Conservation (phyloP, 2,888 invertebrate genomes). For the Ceramica pisi region DNA sequence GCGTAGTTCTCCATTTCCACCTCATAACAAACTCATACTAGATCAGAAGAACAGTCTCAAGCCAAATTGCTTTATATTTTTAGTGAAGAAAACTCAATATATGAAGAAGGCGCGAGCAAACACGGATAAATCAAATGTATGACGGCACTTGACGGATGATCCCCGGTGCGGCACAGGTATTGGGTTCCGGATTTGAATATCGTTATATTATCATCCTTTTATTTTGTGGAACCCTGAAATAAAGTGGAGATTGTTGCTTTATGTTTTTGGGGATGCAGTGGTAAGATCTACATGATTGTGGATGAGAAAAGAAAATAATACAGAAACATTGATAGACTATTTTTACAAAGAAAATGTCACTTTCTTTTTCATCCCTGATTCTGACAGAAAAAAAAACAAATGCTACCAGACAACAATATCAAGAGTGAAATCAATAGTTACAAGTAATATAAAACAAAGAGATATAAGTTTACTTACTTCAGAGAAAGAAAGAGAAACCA, state of each 20-base stretch:
- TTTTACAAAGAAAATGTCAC: too few species aligned
- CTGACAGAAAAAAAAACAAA: too few species aligned
- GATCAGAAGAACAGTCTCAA: constrained; percentile 11
- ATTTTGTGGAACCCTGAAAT: constrained; percentile 33
- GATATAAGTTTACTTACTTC: too few species aligned
- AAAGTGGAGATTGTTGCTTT: background rate
- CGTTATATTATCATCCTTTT: constrained; percentile 47
- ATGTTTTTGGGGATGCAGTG: constrained; percentile 11
- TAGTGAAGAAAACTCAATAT: constrained; percentile 47
- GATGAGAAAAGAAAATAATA: background rate
- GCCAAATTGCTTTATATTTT: constrained; percentile 48
- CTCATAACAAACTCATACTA: background rate
- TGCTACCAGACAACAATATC: too few species aligned
- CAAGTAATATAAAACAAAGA: too few species aligned
- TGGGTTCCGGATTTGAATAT: constrained; percentile 54
- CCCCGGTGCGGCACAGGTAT: constrained; percentile 27
- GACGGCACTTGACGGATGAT: constrained; percentile 61
- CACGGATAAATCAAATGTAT: constrained; percentile 62
- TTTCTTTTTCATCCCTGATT: too few species aligned
- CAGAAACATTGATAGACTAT: too few species aligned
- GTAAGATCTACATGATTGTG: background rate
- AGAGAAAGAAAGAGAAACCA: too few species aligned
- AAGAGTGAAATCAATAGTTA: too few species aligned
- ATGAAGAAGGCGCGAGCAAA: constrained; percentile 29
- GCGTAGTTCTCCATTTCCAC: background rate